phyloP scores from a whole-genome alignment of 2,113 vertebrate genomes.

The Hystrix cristata region DNA sequence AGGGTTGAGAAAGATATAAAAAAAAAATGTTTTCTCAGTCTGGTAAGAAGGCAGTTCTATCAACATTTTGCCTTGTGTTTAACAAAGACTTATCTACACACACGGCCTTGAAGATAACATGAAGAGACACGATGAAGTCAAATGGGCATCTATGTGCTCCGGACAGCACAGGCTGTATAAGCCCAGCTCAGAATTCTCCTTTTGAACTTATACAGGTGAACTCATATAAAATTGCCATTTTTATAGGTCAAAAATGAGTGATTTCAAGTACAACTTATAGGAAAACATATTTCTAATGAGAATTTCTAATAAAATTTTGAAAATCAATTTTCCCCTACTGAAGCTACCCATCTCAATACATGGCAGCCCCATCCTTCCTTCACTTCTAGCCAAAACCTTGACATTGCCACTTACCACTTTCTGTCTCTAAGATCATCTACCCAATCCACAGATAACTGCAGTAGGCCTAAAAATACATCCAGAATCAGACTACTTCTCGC shows the following conservation, averaged over 20 bases:
- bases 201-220: background rate
- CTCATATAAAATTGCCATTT: background rate
- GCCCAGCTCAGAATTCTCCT: background rate
- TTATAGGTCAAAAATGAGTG: background rate
- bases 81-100: background rate
- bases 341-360: background rate
- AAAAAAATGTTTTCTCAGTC: background rate
- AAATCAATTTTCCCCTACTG: background rate
- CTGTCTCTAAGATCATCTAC: background rate
- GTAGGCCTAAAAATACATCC: background rate
- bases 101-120: background rate
- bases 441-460: background rate
- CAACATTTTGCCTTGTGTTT: background rate
- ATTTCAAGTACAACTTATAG: background rate
- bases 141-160: background rate
- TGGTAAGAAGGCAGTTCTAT: background rate
- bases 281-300: background rate
- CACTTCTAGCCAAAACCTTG: background rate
- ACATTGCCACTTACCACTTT: background rate
- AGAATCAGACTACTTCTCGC: background rate
- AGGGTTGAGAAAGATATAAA: background rate
- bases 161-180: background rate
- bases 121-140: background rate
- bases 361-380: background rate
- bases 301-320: slow-evolving; percentile 1